Base-by-base conservation (phyloP, 1,140 invertebrate genomes). In the Listronotus bonariensis region DNA sequence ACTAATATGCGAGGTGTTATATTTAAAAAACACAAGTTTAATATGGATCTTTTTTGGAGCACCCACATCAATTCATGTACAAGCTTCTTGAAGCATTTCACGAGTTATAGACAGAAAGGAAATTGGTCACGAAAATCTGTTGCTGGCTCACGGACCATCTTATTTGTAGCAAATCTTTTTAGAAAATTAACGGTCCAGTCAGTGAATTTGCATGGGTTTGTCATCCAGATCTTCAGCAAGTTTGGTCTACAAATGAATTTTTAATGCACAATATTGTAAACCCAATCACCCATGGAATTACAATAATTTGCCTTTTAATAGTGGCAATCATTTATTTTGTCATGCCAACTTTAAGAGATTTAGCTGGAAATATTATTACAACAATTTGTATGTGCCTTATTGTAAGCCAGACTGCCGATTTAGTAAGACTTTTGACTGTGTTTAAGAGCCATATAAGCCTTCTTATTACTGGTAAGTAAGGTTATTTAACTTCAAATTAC, bases 251-350 rank as follows among this genome's bases (percentile, higher is more conserved):
- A 65, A 85, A 85, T 0, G 85, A 87, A 73, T 90, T 90, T 74
- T 69, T 92, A 14, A 84, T 93, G 78, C 84, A 83, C 49, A 88
- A 88, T 76, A 83, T 92, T 34, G 74, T 92, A 0, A 89, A 91
- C 79, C 90, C 91, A 12, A 79, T 88, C 40, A 89, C 90, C 54
- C 89, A 91, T 75, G 85, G 83, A 0, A 83, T 92, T 34, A 82
- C 88, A 2, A 87, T 92, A 59, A 80, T 86, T 6, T 86, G 89
- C 55, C 86, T 89, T 65, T 74, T 92, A n/a, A 73, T 88, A 1
- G 86, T 91, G 10, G 88, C 90, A 6, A 84, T 92, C n/a, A 84
- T 92, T 55, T 92, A 92, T 73, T 92, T 92, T 77, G 86, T 92
- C 14, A 78, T 93, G 64, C 90, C 90, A n/a, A 91, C 91, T 40